Percentiles rank a stretch among this genome's conserved stretches.
Evolutionary conservation across 2,113 vertebrate genomes (phyloP).

Genomic region (Ageneiosus marmoratus): DNA sequence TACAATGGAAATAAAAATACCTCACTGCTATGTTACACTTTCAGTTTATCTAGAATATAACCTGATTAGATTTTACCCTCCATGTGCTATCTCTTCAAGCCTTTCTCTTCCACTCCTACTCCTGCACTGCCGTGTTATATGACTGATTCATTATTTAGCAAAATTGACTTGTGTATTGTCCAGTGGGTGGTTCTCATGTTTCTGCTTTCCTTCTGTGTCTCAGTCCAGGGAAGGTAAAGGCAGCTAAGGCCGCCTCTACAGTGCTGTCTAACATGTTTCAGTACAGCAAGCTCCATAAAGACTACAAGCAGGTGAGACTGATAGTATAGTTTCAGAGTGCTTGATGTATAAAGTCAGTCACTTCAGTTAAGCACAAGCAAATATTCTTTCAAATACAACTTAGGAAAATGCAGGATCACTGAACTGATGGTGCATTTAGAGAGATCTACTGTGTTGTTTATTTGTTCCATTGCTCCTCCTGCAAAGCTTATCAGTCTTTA

Average conservation of each 20-base stretch:
- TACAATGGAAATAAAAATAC: neutral
- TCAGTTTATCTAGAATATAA: neutral
- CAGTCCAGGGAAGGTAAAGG: constrained; percentile 85
- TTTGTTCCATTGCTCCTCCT: neutral
- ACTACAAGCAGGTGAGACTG: constrained; percentile 85
- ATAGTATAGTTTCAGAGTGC: neutral
- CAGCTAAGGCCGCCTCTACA: constrained; percentile 85
- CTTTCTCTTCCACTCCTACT: neutral
- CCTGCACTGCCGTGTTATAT: neutral
- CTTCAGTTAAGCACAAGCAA: neutral
- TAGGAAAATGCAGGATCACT: neutral
- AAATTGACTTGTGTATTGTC: constrained; percentile 40
- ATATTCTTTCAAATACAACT: neutral
- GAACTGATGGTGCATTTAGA: neutral
- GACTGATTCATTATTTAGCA: constrained; percentile 51
- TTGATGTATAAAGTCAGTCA: neutral
- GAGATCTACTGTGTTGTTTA: neutral
- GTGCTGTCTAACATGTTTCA: constrained; percentile 96
- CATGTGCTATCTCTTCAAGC: neutral
- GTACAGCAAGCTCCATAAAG: constrained; percentile 91
- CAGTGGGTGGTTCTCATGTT: constrained; percentile 41
- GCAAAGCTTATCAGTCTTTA: neutral
- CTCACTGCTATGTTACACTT: neutral
- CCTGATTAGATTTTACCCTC: neutral
- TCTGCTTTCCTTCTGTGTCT: constrained; percentile 43